Evolutionary conservation across 2,113 vertebrate genomes (phyloP).

Genomic region (Psephotus haematonotus): DNA sequence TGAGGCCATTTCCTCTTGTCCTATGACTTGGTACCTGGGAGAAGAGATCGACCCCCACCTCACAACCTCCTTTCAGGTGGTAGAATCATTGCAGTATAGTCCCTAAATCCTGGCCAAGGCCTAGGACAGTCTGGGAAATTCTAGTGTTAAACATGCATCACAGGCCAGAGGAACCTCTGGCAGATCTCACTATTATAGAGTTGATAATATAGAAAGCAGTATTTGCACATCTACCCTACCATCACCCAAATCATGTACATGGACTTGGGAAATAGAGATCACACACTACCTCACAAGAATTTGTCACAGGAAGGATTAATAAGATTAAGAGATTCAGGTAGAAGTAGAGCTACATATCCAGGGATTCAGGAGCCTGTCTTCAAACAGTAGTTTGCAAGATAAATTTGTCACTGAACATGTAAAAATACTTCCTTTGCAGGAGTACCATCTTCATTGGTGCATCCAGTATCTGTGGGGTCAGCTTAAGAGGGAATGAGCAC

Average conservation of each 20-base stretch:
- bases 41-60: neutral
- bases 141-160: neutral
- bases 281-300: neutral
- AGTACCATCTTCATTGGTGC: fast-evolving
- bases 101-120: neutral
- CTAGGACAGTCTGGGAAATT: neutral
- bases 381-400: fast-evolving
- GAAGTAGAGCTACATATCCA: fast-evolving
- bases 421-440: neutral
- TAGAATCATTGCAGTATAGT: fast-evolving
- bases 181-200: neutral
- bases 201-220: fast-evolving
- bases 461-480: fast-evolving
- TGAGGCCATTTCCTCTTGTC: neutral
- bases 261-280: neutral
- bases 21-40: neutral
- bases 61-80: neutral
- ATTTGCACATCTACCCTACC: neutral
- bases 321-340: neutral
- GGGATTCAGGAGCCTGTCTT: neutral
- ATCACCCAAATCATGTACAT: fast-evolving
- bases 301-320: neutral
- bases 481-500: neutral
- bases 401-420: neutral
- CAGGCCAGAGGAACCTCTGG: neutral